Base-by-base conservation (phyloP, 2,797 vertebrate species). In the Eutrigla gurnardus region DNA sequence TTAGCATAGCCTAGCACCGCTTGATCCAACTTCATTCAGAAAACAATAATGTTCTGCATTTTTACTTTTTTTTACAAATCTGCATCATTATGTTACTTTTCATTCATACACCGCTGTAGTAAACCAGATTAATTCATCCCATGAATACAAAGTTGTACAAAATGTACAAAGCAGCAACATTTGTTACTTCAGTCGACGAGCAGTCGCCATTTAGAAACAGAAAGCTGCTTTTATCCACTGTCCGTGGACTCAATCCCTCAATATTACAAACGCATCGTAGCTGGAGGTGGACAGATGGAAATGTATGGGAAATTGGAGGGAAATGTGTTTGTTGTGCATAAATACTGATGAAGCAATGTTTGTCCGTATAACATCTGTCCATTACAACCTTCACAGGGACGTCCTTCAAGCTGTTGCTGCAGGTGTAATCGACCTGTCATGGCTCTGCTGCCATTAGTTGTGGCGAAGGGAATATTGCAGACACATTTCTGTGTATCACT, bases 401-500 rank as follows among this genome's bases (percentile, higher is more conserved):
- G 78, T 73, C 83, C 71, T 85, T 70, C 70, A 86, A 61, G 63
- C 75, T 47, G 55, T 7, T 7, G 55, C 78, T 75, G 75, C 59
- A 65, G 50, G 55, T 84, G 17, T 35, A 61, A 10, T 72, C 32
- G 37, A 81, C 75, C 78, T 72, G 79, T 80, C 62, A 84, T 33
- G 58, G 55, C 43, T 86, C 75, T 54, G 67, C 5, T 40, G 53
- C 65, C 50, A 70, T 88, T 82, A 78, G 55, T 25, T 17, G 42
- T 55, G 61, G 62, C 15, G 37, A 65, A 50, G 55, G 55, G 62
- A 50, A 53, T 37, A 15, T 62, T 47, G 42, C 69, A 37, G 70
- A 55, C 3, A 37, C 70, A 43, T 77, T 83, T 78, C 75, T 73
- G 18, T 36, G 39, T 46, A 7, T 61, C 53, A 10, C 50, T 58